Conservation (phyloP, 2,888 invertebrate species). For the Trissonchulus sp. region DNA sequence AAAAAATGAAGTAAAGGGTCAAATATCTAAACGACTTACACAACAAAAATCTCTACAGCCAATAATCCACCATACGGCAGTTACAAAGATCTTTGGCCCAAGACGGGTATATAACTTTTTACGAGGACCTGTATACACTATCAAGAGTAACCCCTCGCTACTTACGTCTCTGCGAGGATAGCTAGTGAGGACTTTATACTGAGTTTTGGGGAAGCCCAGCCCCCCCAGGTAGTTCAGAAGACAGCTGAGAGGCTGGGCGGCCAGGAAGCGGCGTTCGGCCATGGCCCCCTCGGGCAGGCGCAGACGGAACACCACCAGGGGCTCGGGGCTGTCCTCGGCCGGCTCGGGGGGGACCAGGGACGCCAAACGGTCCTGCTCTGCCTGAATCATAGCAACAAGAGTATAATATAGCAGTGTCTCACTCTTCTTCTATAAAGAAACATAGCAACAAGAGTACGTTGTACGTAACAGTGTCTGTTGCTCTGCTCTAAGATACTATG, state of each 20-base stretch:
- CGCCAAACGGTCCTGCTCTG: constrained; percentile 41
- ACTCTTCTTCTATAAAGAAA: too few relatives aligned
- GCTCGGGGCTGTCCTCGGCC: constrained; percentile 44
- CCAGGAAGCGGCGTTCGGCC: constrained; percentile 68
- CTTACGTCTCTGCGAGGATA: constrained; percentile 93
- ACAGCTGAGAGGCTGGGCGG: constrained; percentile 63
- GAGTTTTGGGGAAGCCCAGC: constrained; percentile 76
- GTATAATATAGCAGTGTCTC: too few relatives aligned
- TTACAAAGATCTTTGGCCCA: too few relatives aligned
- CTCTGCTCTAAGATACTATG: too few relatives aligned
- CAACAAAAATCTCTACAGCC: too few relatives aligned
- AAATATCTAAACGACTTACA: too few relatives aligned
- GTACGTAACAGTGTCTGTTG: too few relatives aligned
- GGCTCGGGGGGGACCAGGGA: constrained; percentile 55
- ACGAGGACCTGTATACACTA: too few relatives aligned
- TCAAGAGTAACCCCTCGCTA: constrained; percentile 44
- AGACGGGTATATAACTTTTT: too few relatives aligned
- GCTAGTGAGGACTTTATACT: constrained; percentile 82
- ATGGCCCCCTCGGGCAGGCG: constrained; percentile 71
- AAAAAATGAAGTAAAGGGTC: too few relatives aligned
- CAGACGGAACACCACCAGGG: constrained; percentile 62
- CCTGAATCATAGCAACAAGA: neutral
- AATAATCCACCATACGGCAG: too few relatives aligned
- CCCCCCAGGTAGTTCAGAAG: constrained; percentile 80
- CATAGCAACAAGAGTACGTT: too few relatives aligned